Evolutionary conservation across 1,140 invertebrate genomes (phyloP), one percentile per base, ranked within the genome.

Genomic region (Drosophila willistoni): DNA sequence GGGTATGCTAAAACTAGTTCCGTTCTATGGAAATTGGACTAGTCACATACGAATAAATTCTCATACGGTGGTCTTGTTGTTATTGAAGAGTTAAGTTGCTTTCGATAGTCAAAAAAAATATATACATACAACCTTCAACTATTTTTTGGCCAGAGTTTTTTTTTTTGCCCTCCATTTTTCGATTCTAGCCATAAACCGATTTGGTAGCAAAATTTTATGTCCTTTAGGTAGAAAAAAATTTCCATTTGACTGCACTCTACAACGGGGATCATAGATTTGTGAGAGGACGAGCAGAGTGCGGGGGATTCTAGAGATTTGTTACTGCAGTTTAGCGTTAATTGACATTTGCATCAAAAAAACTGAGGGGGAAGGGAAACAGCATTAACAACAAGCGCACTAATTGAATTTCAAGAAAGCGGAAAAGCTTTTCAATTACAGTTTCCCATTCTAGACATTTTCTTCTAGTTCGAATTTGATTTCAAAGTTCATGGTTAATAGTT

Each of bases 191-290:
- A 64, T 76, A 76, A 76, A 76, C 73, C 73, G 73, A 76, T 76
- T 76, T 76, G 72, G 65, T 76, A 64, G 36, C 73, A 65, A 69
- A 76, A 76, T 76, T 76, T 76, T 56, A 76, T 76, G 73, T 69
- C 73, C 60, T 33, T 76, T 76, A 75, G 64, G 39, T 54, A 51
- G 57, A 75, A 47, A 60, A 73, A 60, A 73, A 69, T 76, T 76
- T 75, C 72, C 72, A 73, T 60, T 73, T 36, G 62, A 54, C 54
- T 60, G 33, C 56, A n/a, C 12, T 44, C 12, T 47, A 41, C 44
- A n/a, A n/a, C 51, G 36, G 54, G 55, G 9, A 73, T 73, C 54
- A 60, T 41, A 41, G 34, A 73, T 47, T 64, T 54, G 39, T 51
- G 2, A 4, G 12, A 71, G 41, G 33, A 34, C 0, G 17, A 12